These are phyloP conservation scores for Coptodon bakossiorum DNA, from an alignment of 2,113 vertebrate species.

Conservation along the genomic window DNA sequence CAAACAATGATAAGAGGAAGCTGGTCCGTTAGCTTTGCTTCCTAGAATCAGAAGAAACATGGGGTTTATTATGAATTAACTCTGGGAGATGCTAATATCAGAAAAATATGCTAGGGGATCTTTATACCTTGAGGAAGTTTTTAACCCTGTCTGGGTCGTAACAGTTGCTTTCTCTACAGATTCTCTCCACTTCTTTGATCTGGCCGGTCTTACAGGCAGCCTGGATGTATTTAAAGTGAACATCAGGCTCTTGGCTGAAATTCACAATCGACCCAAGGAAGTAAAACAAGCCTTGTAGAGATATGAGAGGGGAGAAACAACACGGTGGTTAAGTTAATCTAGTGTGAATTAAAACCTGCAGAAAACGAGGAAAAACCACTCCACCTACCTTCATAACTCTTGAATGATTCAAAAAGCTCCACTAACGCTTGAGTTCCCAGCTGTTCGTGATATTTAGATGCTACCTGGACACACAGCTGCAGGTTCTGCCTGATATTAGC, in stretches of 20 bases:
- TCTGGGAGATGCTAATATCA: not conserved
- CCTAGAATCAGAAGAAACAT: constrained; percentile 60
- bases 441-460: constrained; percentile 90
- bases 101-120: accelerated
- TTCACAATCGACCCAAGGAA: constrained; percentile 94
- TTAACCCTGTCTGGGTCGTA: constrained; percentile 89
- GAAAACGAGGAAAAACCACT: not conserved
- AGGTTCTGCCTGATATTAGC: constrained; percentile 90
- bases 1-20: constrained; percentile 92
- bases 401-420: constrained; percentile 92
- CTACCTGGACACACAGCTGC: constrained; percentile 87
- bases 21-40: constrained; percentile 90
- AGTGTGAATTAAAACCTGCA: not conserved
- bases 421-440: constrained; percentile 83
- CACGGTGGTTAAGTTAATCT: not conserved
- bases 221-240: constrained; percentile 93
- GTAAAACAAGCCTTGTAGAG: constrained; percentile 83
- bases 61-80: not conserved
- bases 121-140: constrained; percentile 86
- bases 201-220: constrained; percentile 92
- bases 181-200: constrained; percentile 92
- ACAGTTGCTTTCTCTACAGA: constrained; percentile 90
- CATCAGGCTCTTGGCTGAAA: constrained; percentile 92
- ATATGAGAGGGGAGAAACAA: not conserved
- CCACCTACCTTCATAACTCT: constrained; percentile 87